Conservation (phyloP, 2,797 vertebrate species). For the Parauchenoglanis ngamensis region DNA sequence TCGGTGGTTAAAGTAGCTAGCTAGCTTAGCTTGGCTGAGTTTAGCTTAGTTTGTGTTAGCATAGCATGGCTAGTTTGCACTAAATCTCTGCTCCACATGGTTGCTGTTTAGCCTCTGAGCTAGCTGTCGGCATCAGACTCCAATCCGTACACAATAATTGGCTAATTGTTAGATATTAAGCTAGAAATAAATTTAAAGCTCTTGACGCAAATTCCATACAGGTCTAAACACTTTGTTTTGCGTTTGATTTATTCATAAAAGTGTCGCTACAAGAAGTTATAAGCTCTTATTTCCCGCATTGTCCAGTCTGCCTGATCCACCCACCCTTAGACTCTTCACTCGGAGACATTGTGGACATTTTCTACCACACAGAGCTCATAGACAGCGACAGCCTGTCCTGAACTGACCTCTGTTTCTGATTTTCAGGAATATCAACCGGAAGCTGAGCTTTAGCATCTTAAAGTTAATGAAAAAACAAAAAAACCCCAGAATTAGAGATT, state of each 20-base stretch:
- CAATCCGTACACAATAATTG: not conserved
- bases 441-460: not conserved
- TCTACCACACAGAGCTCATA: not conserved
- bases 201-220: not conserved
- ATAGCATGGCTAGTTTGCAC: not conserved
- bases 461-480: not conserved
- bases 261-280: not conserved
- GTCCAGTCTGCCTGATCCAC: not conserved
- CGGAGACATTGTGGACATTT: not conserved
- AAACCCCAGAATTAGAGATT: too few relatives aligned
- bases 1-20: not conserved
- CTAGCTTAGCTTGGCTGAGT: not conserved
- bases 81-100: slow-evolving; percentile 19
- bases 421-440: not conserved
- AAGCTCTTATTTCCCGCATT: not conserved
- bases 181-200: too few relatives aligned
- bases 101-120: not conserved
- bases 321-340: not conserved
- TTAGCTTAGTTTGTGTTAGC: not conserved
- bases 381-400: not conserved
- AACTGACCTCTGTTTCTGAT: not conserved
- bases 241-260: not conserved
- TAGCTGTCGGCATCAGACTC: not conserved
- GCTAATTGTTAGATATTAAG: not conserved
- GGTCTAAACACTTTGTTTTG: not conserved